Evolutionary conservation across 2,888 invertebrate genomes (phyloP), one percentile per base, ranked within the genome.

Genomic region (Achlya flavicornis): DNA sequence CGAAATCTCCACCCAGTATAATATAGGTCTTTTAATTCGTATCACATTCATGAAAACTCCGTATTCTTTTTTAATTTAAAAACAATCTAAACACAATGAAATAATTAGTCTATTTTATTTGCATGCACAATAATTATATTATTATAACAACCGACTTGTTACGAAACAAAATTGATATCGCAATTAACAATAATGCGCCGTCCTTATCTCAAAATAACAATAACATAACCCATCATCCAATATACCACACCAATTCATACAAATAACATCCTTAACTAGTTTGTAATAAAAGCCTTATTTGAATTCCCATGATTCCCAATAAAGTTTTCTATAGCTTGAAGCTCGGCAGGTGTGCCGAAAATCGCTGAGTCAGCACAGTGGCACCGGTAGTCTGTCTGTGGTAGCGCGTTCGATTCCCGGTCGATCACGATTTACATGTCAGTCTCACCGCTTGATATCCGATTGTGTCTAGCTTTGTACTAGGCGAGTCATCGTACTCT

Each of bases 341-440:
- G 19, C 60, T 60, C 77, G 82, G 92, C 93, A 93, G 93, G 93
- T 93, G 93, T 86, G 85, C 66, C 65, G 63, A 79, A 85, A 87
- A 82, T 32, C 83, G 93, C 92, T 91, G 91, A 92, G 90, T 93
- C 92, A 93, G 84, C 79, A 71, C 89, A 76, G 91, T 90, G 91
- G 91, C 92, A 90, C 88, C 91, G 89, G 93, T 93, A 93, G 93
- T 91, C 78, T 78, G 93, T 91, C 78, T 78, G 79, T 88, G 85
- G 93, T 93, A 93, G 93, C 93, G 80, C 84, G 86, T 89, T 89
- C 80, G 87, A 86, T 77, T 86, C 88, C 85, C 81, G 84, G 82
- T 83, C 84, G 89, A 91, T 92, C 93, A 93, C 92, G 91, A 93
- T 93, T 92, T 93, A 92, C 90, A 92, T 92, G 93, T 93, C 93